phyloP scores from a whole-genome alignment of 2,797 vertebrate species.

The Enteromius fasciolatus region DNA sequence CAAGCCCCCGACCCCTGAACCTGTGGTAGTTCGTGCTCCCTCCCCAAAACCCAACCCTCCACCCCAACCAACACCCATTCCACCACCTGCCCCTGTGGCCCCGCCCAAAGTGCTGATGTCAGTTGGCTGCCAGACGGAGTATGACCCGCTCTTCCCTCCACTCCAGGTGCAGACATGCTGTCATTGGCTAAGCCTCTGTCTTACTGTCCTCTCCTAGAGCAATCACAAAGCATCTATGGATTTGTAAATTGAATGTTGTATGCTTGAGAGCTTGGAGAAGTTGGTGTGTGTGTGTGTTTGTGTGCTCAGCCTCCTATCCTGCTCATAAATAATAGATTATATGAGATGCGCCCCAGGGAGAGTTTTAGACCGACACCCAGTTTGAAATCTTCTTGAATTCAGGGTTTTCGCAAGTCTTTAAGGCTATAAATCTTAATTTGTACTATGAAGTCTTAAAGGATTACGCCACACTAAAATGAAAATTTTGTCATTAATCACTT shows the following conservation, averaged over 20 bases:
- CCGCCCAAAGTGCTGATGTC: conserved; percentile 73
- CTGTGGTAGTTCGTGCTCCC: conserved; percentile 34
- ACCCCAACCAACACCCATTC: conserved; percentile 28
- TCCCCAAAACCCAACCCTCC: conserved; percentile 42
- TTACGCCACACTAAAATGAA: no score
- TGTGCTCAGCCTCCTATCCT: background rate
- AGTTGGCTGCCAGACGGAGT: conserved; percentile 84
- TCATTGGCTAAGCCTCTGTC: conserved; percentile 14
- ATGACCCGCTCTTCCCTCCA: conserved; percentile 73
- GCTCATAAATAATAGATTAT: conserved; percentile 12
- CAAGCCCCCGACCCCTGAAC: conserved; percentile 39
- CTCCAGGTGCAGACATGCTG: conserved; percentile 81
- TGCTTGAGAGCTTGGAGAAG: conserved; percentile 10
- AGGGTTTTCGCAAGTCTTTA: background rate
- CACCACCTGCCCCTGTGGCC: conserved; percentile 32
- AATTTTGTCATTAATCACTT: no score
- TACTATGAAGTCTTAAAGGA: no score
- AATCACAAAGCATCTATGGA: background rate
- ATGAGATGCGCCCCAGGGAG: background rate
- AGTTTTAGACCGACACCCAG: background rate
- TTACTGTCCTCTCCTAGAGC: conserved; percentile 13
- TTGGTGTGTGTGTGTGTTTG: background rate
- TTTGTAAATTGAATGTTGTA: conserved; percentile 20
- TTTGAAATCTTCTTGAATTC: background rate
- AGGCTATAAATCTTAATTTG: no score